Base-by-base conservation (phyloP, 2,888 invertebrate species). In the Poecilobothrus nobilitatus region DNA sequence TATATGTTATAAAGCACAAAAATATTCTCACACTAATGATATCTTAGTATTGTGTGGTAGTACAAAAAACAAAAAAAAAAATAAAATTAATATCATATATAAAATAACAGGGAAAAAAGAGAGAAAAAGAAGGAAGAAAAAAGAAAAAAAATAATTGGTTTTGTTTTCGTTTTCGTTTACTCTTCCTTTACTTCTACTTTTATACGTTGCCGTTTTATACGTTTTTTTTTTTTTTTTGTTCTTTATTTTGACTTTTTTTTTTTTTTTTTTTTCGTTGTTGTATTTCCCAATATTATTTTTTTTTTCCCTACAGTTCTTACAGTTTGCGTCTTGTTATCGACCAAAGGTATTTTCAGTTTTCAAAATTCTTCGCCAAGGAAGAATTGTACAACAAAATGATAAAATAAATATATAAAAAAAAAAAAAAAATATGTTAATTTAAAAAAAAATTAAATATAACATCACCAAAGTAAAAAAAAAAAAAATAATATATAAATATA, bases 91-190 rank as follows among this genome's bases (percentile, higher is more conserved):
- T 18, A 53, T 18, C 1, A n/a, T 12, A 53, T 12, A 12, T 2
- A 53, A 53, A 53, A 53, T 18, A 53, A 18, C 41, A 53, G 37
- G 8, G 37, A 37, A 37, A 37, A 53, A 53, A 27, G 27, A 27
- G 27, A 27, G 27, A 27, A 27, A 27, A 53, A 53, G 18, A 53
- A 53, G 18, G 15, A 53, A 53, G 5, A 18, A 53, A 6, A 6
- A 53, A 2, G 18, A 53, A 53, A 53, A 53, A 53, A 18, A 18
- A 53, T 53, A 53, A 18, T 53, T 53, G 53, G 53, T 53, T 53
- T 53, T 53, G 53, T 53, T 53, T 53, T 53, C 53, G 53, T 53
- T 53, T 53, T 53, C 53, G 53, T 53, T 53, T 53, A 53, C 53
- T 53, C 53, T 53, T 53, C 53, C 53, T 53, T 53, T 53, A 53